Evolutionary conservation across 2,113 vertebrate genomes (phyloP).

Genomic region (Tautogolabrus adspersus): DNA sequence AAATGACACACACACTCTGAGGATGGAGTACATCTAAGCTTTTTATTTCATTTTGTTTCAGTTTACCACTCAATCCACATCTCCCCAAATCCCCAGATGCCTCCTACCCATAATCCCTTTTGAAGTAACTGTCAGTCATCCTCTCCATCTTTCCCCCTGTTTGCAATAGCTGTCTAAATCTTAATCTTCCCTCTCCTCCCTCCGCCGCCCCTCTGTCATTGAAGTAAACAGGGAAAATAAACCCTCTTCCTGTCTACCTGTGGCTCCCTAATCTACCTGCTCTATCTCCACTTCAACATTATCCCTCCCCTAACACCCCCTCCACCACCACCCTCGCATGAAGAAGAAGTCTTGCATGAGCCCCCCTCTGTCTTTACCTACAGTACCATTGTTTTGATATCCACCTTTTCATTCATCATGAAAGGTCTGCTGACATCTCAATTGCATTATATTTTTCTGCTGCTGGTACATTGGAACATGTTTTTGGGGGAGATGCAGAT

Average conservation of each 20-base stretch:
- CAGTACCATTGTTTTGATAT: not conserved
- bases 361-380: not conserved
- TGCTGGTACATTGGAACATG: not conserved
- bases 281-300: constrained; percentile 1
- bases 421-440: not conserved
- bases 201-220: not conserved
- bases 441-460: not conserved
- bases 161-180: constrained; percentile 31
- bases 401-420: not conserved
- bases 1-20: constrained; percentile 1
- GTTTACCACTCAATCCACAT: constrained; percentile 36
- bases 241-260: not conserved
- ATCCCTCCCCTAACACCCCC: not conserved
- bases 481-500: not conserved
- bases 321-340: no score
- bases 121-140: constrained; percentile 23
- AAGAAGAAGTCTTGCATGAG: not conserved
- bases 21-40: constrained; percentile 13
- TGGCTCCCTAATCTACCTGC: constrained; percentile 14
- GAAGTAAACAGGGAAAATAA: constrained; percentile 8
- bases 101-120: constrained; percentile 27
- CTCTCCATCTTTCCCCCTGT: not conserved
- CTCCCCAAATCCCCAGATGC: constrained; percentile 29
- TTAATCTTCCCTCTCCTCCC: constrained; percentile 26
- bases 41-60: constrained; percentile 40